A percentile compares a stretch with the other conserved stretches of the same genome.
Conservation (phyloP, 2,797 vertebrate genomes). For the Molothrus aeneus region DNA sequence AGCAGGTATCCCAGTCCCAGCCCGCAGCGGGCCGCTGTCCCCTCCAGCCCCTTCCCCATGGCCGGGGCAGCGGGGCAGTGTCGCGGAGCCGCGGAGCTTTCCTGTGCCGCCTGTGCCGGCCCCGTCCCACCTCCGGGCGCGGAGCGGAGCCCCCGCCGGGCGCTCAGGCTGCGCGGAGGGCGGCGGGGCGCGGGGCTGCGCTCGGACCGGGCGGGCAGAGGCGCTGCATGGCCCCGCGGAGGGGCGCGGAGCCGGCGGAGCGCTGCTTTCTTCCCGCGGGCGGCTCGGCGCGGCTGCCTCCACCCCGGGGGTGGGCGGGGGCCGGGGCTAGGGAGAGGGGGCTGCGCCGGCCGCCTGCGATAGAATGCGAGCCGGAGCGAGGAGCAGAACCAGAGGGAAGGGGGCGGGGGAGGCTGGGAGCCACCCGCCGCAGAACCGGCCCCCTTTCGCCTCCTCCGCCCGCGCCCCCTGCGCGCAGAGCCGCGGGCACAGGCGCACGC, state of each 20-base stretch:
- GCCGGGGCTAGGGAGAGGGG: not conserved
- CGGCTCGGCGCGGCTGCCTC: not conserved
- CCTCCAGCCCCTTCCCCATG: slow-evolving; percentile 84
- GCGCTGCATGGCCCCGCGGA: slow-evolving; percentile 39
- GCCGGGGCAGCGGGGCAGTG: slow-evolving; percentile 3
- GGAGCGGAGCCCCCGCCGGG: not conserved
- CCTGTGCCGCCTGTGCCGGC: not conserved
- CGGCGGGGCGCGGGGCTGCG: not conserved
- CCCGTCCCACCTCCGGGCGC: slow-evolving; percentile 10
- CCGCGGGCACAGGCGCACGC: not conserved
- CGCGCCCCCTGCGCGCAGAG: slow-evolving; percentile 20
- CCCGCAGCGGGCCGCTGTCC: slow-evolving; percentile 78
- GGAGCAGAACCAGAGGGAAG: slow-evolving; percentile 49
- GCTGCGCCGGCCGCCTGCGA: slow-evolving; percentile 31
- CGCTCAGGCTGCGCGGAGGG: slow-evolving; percentile 2
- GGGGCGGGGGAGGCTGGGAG: slow-evolving; percentile 61
- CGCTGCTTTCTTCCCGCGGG: slow-evolving; percentile 8
- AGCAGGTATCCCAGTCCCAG: slow-evolving; percentile 82
- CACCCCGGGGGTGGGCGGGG: slow-evolving; percentile 35
- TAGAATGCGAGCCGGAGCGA: slow-evolving; percentile 33
- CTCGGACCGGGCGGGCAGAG: not conserved
- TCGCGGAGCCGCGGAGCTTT: not conserved
- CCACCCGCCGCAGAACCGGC: slow-evolving; percentile 58
- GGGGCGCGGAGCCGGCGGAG: slow-evolving; percentile 1
- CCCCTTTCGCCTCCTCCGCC: slow-evolving; percentile 48